Base-by-base conservation (phyloP, 2,888 invertebrate species). In the Stictocephala bisonia region DNA sequence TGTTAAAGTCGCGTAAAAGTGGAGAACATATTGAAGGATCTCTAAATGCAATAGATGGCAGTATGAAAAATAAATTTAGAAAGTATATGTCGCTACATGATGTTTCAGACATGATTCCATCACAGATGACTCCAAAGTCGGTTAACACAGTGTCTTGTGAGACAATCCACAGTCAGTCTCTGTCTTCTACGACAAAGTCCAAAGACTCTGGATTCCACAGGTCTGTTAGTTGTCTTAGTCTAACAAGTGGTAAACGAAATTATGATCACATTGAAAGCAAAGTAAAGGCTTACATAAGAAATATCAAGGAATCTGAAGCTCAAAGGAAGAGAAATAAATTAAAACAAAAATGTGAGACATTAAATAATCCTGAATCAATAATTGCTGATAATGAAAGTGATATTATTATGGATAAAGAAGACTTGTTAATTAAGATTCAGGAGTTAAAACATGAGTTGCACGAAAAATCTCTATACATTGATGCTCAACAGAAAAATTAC, bases 201-300 rank as follows among this genome's bases (percentile, higher is more conserved):
- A 80, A 77, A 72, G 79, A 79, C 60, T 78, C 79, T 3, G 79
- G 79, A 18, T 78, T 80, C 71, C 79, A 78, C 24, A 74, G 79
- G 20, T 80, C 80, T 24, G 72, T 75, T 3, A 79, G 79, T 58
- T 80, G 77, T 41, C 64, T 74, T 4, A 80, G 79, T 74, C 68
- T 80, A 26, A 75, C 44, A 7, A 77, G 78, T n/a, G 68, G 72
- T 24, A 76, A 74, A 9, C 77, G 76, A 29, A 79, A 76, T 24
- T 80, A 80, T 75, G 79, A 79, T 40, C 80, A 80, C 73, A 76
- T 80, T 70, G 76, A 79, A 71, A 80, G 80, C 74, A 80, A 80
- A 76, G 80, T 80, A 0, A 80, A 79, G 60, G 78, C 79, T 48
- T 80, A 80, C 56, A 80, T 80, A 15, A 75, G 77, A 51, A 77